Conservation (phyloP, 2,888 invertebrate genomes). For the Drosophila falleni region DNA sequence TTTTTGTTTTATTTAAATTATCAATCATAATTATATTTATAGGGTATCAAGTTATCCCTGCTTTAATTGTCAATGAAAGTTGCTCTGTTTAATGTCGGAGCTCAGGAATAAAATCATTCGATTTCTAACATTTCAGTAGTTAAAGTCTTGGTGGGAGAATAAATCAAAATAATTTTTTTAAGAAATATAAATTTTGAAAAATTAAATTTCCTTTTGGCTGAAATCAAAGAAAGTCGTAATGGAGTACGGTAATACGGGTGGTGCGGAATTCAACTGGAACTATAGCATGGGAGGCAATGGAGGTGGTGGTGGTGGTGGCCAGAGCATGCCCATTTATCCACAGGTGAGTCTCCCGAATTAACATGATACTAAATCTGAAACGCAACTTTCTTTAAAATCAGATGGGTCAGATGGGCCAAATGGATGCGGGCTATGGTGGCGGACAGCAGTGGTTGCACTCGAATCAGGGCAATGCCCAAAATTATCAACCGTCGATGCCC, state of each 20-base stretch:
- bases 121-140: conserved; percentile 24
- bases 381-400: too few species aligned
- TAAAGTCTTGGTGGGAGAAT: conserved; percentile 33
- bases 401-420: conserved; percentile 24
- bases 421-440: conserved; percentile 27
- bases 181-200: not conserved
- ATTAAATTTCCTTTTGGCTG: conserved; percentile 8
- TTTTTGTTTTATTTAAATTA: too few species aligned
- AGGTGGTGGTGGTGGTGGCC: conserved; percentile 11
- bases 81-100: not conserved
- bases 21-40: not conserved
- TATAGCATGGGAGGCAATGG: conserved; percentile 46
- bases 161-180: conserved; percentile 18
- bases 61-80: not conserved
- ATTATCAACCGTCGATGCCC: conserved; percentile 23
- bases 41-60: conserved; percentile 4
- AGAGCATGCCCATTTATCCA: conserved; percentile 24
- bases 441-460: conserved; percentile 69
- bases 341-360: conserved; percentile 42
- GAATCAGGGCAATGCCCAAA: conserved; percentile 44
- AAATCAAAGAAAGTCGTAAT: conserved; percentile 27
- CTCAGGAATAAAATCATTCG: conserved; percentile 34
- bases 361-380: too few species aligned
- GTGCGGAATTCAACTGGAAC: conserved; percentile 63
- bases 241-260: conserved; percentile 51